Evolutionary conservation across 2,797 vertebrate genomes (phyloP), one percentile per base, ranked within the genome.

Genomic region (Hyperoplus lanceolatus): DNA sequence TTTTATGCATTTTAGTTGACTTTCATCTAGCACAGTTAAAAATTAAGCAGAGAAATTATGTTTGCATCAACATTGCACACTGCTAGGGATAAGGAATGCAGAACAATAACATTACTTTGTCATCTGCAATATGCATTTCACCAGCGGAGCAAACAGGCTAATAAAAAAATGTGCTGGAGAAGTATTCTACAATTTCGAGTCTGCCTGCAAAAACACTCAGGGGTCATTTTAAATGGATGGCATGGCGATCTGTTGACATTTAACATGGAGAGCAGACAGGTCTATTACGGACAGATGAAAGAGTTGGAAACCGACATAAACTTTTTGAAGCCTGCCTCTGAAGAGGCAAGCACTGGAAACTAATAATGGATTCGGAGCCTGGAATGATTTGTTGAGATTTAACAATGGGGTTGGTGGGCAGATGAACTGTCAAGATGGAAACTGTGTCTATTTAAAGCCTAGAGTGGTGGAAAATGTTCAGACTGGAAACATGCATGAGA

Each of bases 391-490:
- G 84, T 82, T 68, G 80, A 84, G 88, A 86, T 93, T 91, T 92
- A 92, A 93, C 89, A 92, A 93, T 91, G 81, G 90, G 75, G 84
- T 92, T 84, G 89, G 83, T 83, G 88, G 85, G 87, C 88, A 91
- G 89, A 91, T 88, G 90, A 90, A 92, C 89, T 89, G 83, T 91
- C 87, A 90, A 92, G 87, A 92, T 92, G 93, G 91, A 92, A 93
- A 94, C 68, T 39, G 70, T 51, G 61, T 83, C 92, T 93, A 94
- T 94, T 93, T 94, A 93, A 93, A 93, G 91, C 72, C 59, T n/a
- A 1, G 67, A 69, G 76, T 81, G 75, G 82, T 74, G 88, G 92
- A 92, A 93, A 93, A 82, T 79, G 82, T 91, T 84, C 74, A 68
- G 78, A 75, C 81, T 92, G 92, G 91, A 92, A 90, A 89, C 89